Conservation (phyloP, 1,140 invertebrate genomes). For the Zaprionus inermis region DNA sequence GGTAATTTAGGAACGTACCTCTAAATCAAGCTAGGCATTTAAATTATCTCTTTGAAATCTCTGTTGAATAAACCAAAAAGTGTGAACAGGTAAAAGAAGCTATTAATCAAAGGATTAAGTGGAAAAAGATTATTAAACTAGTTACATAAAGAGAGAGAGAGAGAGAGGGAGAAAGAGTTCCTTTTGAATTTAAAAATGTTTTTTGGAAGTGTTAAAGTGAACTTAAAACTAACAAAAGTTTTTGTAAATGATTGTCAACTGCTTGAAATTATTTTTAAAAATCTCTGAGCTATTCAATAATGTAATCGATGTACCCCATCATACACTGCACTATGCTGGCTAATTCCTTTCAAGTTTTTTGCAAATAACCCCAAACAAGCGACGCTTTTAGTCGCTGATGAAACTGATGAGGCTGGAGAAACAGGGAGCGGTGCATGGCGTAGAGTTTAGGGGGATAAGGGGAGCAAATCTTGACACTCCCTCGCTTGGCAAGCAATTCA, state of each 20-base stretch:
- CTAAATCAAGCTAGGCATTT: conserved; percentile 14
- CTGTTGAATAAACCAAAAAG: too few species aligned
- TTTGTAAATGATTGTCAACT: neutral
- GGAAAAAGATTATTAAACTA: too few species aligned
- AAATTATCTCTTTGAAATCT: neutral
- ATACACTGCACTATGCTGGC: conserved; percentile 40
- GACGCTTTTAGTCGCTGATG: conserved; percentile 46
- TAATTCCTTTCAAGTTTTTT: conserved; percentile 66
- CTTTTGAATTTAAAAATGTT: too few species aligned
- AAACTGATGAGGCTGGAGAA: neutral
- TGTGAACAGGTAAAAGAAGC: too few species aligned
- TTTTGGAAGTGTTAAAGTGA: too few species aligned
- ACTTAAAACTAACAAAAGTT: too few species aligned
- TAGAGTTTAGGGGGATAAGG: neutral
- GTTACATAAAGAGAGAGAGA: too few species aligned
- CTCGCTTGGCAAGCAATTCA: conserved; percentile 59
- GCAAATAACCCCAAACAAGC: conserved; percentile 58
- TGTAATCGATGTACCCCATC: neutral
- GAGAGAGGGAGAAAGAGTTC: too few species aligned
- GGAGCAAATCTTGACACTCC: conserved; percentile 36
- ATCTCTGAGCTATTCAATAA: neutral
- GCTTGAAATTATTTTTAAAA: neutral
- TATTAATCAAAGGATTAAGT: too few species aligned
- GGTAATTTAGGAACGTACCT: conserved; percentile 24
- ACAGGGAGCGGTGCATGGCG: neutral